Base-by-base conservation (phyloP, 2,113 vertebrate genomes). In the Percina caprodes region DNA sequence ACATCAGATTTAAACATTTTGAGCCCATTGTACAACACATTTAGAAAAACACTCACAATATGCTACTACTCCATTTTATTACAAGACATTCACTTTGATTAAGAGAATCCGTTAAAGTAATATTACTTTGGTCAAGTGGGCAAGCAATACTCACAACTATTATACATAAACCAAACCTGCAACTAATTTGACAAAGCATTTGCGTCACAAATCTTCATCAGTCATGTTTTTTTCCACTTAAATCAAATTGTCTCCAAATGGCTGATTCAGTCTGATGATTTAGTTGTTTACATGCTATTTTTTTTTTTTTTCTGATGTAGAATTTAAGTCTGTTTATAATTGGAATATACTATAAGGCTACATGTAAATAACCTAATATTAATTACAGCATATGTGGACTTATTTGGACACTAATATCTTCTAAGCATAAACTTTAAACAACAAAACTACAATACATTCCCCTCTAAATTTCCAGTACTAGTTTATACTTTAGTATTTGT, bases 281-380 rank as follows among this genome's bases (percentile, higher is more conserved):
- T 74, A 77, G 14, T 4, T 54, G 26, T 68, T 87, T 60, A 46
- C 60, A 58, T 10, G 23, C 33, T n/a, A 23, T 30, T 30, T 63
- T 78, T 73, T 82, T 80, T 30, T 30, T 63, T 78, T 73, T 82
- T 80, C 75, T 68, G 45, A 70, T 69, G 7, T 63, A 42, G 35
- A 46, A 23, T 46, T 9, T 45, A 23, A 12, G 33, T 70, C 54
- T 68, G 55, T 61, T 59, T 65, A 3, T 80, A 72, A 86, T 77
- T 80, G n/a, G 16, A 77, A 74, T 68, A 59, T 48, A 80, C 19
- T 55, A 15, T 8, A 24, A 51, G 51, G 3, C 59, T 63, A 6
- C 49, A 42, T 69, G 23, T 51, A 68, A 76, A 75, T 66, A 71
- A 59, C n/a, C 78, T 35, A 24, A 61, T 86, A 79, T 65, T 75